phyloP scores from a whole-genome alignment of 2,797 vertebrate genomes.

The Oreortyx pictus region DNA sequence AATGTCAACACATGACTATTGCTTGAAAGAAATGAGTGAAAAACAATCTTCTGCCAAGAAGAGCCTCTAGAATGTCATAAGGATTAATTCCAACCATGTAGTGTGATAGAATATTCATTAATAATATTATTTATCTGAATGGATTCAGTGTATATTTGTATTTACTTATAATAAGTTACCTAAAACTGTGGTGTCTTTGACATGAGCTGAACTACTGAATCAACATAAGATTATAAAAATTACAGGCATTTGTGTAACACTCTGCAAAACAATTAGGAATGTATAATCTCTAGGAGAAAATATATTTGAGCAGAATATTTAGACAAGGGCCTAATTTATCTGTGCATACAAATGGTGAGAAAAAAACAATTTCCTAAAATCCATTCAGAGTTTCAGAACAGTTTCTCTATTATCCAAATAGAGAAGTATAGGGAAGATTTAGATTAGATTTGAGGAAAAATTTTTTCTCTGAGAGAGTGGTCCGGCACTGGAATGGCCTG shows the following conservation, averaged over 20 bases:
- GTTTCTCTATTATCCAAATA: neutral
- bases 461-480: too few species aligned
- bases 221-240: neutral
- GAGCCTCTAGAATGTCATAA: neutral
- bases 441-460: too few species aligned
- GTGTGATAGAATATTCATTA: neutral
- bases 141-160: neutral
- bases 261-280: neutral
- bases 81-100: neutral
- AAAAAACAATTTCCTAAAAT: neutral
- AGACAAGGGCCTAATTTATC: neutral
- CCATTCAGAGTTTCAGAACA: neutral
- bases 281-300: neutral
- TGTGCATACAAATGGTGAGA: neutral
- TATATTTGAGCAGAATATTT: neutral
- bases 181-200: neutral
- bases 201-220: neutral
- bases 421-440: too few species aligned
- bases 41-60: neutral
- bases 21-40: neutral
- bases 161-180: neutral
- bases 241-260: accelerated
- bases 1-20: neutral
- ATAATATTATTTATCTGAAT: neutral
- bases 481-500: too few species aligned